Base-by-base conservation (phyloP, 2,113 vertebrate species). In the Periophthalmus modestus region DNA sequence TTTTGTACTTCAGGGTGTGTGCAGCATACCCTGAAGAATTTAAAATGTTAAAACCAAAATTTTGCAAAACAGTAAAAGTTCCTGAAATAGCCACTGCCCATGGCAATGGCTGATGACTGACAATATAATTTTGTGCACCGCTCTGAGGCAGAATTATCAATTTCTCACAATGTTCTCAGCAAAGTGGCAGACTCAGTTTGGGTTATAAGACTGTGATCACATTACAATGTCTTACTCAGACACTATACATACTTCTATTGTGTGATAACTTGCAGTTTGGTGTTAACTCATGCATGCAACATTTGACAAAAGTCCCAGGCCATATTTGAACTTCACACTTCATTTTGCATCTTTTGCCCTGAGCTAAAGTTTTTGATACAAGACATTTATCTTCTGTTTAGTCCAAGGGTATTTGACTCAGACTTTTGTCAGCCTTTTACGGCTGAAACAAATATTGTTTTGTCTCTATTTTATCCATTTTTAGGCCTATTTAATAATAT, bases 1-100 rank as follows among this genome's bases (percentile, higher is more conserved):
- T 81, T 85, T 33, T 71, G 33, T 74, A 73, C 71, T 83, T 75
- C 67, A 73, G 65, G 76, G 52, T 24, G 9, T 24, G 7, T 72
- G 74, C 71, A 71, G 73, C 13, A 62, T 39, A 54, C 58, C 79
- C 75, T 24, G 9, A 70, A 79, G 28, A 67, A 54, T n/a, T 36
- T 48, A 16, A 66, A 48, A 67, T 69, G 23, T 73, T 71, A 52
- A 47, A 74, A 55, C 0, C 24, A 72, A 61, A 24, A 66, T 16
- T 63, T n/a, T 75, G 23, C 66, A 69, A 63, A 67, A 66, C 39
- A 6, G 65, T 43, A 50, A 24, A 69, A 69, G 0, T 0, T 61
- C 24, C 43, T 62, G 72, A 68, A 79, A 71, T 70, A 72, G 78
- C 24, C 7, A 2, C 15, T 69, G 68, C 48, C 77, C 66, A 59